Conservation (phyloP, 2,888 invertebrate genomes). For the Macrophya alboannulata region DNA sequence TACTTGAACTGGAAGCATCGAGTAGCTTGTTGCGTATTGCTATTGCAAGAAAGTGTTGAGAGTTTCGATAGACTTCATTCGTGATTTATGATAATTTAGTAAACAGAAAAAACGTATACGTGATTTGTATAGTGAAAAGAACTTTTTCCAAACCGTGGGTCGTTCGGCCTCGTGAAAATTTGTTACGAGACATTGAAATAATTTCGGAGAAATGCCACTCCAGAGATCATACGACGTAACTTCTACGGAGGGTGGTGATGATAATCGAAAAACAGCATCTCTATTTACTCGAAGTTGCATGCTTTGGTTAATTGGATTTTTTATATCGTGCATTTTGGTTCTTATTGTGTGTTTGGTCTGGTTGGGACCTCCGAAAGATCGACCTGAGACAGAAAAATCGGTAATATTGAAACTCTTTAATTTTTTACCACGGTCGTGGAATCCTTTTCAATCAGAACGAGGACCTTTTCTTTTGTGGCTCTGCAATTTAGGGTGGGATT, state of each 20-base stretch:
- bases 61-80: background rate
- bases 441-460: background rate
- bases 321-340: background rate
- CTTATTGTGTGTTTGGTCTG: background rate
- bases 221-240: conserved; percentile 24
- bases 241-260: background rate
- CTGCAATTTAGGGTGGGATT: no score
- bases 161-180: background rate
- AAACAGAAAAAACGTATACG: background rate
- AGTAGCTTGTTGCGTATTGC: background rate
- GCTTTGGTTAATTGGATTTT: background rate
- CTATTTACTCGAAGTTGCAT: background rate
- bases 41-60: background rate
- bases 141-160: background rate
- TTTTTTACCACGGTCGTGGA: background rate
- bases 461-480: no score
- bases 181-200: background rate
- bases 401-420: background rate
- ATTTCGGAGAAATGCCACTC: background rate
- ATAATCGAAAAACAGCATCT: background rate
- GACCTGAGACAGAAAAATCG: background rate
- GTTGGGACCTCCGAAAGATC: background rate
- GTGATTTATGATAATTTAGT: background rate
- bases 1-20: background rate
- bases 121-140: background rate